Evolutionary conservation across 2,797 vertebrate genomes (phyloP).

Genomic region (Eleutherodactylus coqui): DNA sequence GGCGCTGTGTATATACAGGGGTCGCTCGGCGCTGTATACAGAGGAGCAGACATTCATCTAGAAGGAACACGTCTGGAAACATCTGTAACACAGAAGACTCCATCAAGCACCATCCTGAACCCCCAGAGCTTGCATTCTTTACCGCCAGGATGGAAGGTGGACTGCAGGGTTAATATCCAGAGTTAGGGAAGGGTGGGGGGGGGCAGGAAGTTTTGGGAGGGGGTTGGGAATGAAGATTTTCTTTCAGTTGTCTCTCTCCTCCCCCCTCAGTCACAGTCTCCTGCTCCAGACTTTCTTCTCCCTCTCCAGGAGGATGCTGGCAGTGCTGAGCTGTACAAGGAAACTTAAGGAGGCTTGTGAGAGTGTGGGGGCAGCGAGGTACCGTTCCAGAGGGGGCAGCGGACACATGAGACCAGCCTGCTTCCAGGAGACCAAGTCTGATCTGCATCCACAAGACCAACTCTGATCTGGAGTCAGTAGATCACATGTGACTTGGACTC

Average conservation of each 20-base stretch:
- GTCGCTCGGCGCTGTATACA: no score
- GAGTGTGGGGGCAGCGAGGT: background rate
- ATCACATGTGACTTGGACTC: background rate
- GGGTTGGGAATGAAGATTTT: conserved; percentile 35
- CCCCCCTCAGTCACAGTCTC: conserved; percentile 21
- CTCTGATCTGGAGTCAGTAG: background rate
- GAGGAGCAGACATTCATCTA: no score
- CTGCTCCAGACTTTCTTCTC: conserved; percentile 18
- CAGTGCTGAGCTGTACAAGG: conserved; percentile 31
- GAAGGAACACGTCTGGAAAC: no score
- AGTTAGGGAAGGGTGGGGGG: background rate
- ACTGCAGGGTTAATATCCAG: conserved; percentile 20
- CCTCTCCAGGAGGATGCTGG: conserved; percentile 39
- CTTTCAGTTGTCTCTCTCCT: conserved; percentile 39
- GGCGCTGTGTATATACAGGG: no score
- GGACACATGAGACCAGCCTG: background rate
- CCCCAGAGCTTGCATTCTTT: conserved; percentile 10
- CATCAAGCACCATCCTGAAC: background rate
- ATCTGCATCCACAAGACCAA: background rate
- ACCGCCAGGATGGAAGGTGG: background rate
- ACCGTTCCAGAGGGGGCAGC: background rate
- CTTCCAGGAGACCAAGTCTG: background rate
- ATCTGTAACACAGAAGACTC: no score
- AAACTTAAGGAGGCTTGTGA: conserved; percentile 13
- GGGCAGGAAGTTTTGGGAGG: conserved; percentile 51